Base-by-base conservation (phyloP, 1,140 invertebrate genomes). In the Oryctes rhinoceros region DNA sequence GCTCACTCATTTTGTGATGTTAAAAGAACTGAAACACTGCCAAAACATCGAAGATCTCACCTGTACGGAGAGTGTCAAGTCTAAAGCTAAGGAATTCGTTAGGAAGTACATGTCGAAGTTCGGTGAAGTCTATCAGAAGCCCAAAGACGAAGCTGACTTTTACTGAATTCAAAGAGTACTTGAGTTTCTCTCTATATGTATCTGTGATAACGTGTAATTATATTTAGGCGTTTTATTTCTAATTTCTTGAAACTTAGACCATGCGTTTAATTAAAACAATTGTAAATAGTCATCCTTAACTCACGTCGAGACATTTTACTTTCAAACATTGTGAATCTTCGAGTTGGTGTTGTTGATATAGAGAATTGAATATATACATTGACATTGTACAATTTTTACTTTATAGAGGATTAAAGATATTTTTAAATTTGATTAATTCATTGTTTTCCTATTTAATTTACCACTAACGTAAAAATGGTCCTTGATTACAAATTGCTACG, bases 81-180 rank as follows among this genome's bases (percentile, higher is more conserved):
- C 94, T 81, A 99, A 99, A 89, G 96, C 97, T 1, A 95, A 94
- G 87, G 97, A 98, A 87, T 99, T 96, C 88, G 95, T 99, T 24
- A 93, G 92, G 83, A 98, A 98, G 87, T 99, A 99, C 87, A 99
- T 99, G 97, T 92, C 92, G 9, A 97, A 97, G 88, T 98, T 96
- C 89, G 96, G 94, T 0, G 90, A 92, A 15, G 89, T 92, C 30
- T 94, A 94, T 85, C 89, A 90, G 81, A 90, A 92, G 82, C 90
- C 84, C 24, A 83, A 84, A 37, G 85, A 86, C 79, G 85, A 85
- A 67, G 82, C 84, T 0, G 85, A 86, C n/a, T 82, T 80, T 82
- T 82, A 80, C 24, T 71, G 24, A 71, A 24, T 71, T 67, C 4
- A 67, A 67, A 67, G 24, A 10, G 6, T 65, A 65, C 6, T 24